Percentiles rank a stretch among this genome's conserved stretches.
Evolutionary conservation across 2,797 vertebrate species (phyloP).

Genomic region (Phoebastria nigripes): DNA sequence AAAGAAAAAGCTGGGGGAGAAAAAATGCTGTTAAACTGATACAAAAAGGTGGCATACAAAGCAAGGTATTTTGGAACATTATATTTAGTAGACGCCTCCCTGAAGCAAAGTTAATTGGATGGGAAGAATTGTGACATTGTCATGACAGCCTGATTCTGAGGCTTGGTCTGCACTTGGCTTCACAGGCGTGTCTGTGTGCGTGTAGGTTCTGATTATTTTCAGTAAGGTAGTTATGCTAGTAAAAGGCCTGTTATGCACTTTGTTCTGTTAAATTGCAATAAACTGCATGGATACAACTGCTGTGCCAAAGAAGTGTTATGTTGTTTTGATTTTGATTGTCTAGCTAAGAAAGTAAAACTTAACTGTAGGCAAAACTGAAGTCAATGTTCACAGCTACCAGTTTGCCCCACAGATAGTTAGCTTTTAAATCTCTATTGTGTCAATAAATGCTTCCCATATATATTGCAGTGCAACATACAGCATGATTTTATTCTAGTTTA

Average conservation of each 20-base stretch:
- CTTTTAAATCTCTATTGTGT: background rate
- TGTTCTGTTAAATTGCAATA: background rate
- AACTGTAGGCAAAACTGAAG: background rate
- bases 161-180: background rate
- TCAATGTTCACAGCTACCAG: background rate
- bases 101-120: background rate
- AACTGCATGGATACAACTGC: background rate
- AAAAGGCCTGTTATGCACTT: background rate
- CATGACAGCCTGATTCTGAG: accelerated
- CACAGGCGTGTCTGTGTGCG: accelerated
- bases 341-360: background rate
- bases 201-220: background rate
- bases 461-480: background rate
- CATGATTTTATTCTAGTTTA: background rate
- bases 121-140: background rate
- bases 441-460: accelerated
- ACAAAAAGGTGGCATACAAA: background rate
- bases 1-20: background rate
- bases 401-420: background rate
- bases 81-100: background rate
- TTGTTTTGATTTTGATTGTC: background rate
- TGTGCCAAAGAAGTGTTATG: background rate
- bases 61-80: background rate
- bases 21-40: background rate
- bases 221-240: background rate